These are phyloP conservation scores for Drosophila ficusphila DNA, from an alignment of 1,140 invertebrate genomes.

Conservation along the genomic window DNA sequence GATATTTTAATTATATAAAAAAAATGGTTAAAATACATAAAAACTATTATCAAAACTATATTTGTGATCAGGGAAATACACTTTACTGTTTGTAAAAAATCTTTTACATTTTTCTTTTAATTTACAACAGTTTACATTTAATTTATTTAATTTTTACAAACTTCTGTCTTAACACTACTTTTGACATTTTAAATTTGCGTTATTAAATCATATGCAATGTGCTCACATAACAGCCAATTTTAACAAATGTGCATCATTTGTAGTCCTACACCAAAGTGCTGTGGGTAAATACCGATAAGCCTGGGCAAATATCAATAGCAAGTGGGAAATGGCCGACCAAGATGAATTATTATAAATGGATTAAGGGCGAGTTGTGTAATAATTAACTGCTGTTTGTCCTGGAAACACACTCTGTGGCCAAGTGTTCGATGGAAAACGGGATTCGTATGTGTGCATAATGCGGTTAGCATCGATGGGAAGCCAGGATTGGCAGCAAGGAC, in stretches of 20 bases:
- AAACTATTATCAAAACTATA: no score
- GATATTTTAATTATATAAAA: no score
- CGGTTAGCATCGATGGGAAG: slow-evolving; percentile 8
- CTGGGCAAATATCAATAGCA: slow-evolving; percentile 43
- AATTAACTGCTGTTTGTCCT: slow-evolving; percentile 66
- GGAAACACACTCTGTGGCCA: slow-evolving; percentile 33
- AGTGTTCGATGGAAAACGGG: slow-evolving; percentile 24
- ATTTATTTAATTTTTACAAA: no score
- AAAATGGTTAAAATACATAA: not conserved
- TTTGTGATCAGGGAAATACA: no score
- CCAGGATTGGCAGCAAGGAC: slow-evolving; percentile 19
- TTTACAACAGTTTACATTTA: no score
- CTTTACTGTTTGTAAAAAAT: no score
- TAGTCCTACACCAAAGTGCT: slow-evolving; percentile 12
- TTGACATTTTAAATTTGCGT: no score
- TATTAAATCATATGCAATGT: not conserved
- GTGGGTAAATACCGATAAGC: slow-evolving; percentile 13
- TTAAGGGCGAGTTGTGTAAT: slow-evolving; percentile 54
- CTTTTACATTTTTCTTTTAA: no score
- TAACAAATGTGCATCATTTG: slow-evolving; percentile 9
- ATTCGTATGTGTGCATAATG: slow-evolving; percentile 37
- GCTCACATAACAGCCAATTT: slow-evolving; percentile 5
- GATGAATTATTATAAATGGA: slow-evolving; percentile 57
- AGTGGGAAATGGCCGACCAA: slow-evolving; percentile 24
- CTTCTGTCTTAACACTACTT: no score